Conservation (phyloP, 2,113 vertebrate genomes). For the Antechinus stuartii region DNA sequence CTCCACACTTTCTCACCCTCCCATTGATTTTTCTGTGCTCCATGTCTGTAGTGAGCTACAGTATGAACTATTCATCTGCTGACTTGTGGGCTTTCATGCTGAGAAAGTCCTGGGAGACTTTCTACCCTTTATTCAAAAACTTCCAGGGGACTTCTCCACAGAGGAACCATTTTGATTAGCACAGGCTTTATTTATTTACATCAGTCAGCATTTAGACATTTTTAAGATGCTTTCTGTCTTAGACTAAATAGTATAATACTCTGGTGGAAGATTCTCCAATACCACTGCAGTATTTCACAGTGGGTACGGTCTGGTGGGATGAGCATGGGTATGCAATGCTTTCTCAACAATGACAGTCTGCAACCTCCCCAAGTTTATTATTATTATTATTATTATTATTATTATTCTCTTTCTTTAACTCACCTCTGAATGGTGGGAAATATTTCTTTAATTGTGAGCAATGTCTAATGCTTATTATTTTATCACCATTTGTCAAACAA, state of each 20-base stretch:
- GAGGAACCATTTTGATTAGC: not conserved
- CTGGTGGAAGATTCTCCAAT: not conserved
- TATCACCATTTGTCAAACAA: not conserved
- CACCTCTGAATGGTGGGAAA: not conserved
- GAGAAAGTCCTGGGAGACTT: conserved; percentile 41
- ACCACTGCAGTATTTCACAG: not conserved
- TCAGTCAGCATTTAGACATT: not conserved
- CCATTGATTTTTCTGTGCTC: conserved; percentile 21
- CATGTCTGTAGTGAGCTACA: conserved; percentile 58
- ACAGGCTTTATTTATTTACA: not conserved
- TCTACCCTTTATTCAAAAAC: not conserved
- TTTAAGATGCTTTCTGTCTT: not conserved
- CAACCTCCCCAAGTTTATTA: not conserved
- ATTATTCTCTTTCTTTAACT: not conserved
- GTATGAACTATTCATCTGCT: conserved; percentile 61
- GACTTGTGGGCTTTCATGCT: conserved; percentile 52
- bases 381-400: not conserved
- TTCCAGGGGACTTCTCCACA: not conserved
- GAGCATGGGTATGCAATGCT: not conserved
- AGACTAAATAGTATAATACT: not conserved
- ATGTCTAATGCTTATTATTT: not conserved
- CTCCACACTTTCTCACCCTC: conserved; percentile 36
- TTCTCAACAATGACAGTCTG: not conserved
- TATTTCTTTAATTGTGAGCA: not conserved
- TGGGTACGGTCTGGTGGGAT: not conserved